A percentile compares a stretch with the other conserved stretches of the same genome.
These are phyloP conservation scores for Lucilia sericata DNA, from an alignment of 1,140 invertebrate genomes.

Conservation along the genomic window DNA sequence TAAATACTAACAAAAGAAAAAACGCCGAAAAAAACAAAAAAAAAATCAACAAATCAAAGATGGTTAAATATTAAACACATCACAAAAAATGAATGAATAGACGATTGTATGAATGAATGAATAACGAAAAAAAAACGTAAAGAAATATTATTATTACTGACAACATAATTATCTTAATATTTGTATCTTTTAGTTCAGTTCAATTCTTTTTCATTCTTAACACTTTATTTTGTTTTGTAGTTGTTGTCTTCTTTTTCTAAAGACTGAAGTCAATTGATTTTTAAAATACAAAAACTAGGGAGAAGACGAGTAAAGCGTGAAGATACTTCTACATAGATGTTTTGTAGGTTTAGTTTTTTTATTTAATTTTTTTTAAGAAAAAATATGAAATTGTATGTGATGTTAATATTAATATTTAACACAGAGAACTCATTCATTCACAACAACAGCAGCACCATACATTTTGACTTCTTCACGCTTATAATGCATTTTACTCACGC, in stretches of 20 bases:
- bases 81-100: too few relatives aligned
- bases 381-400: conserved; percentile 33
- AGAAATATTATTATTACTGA: conserved; percentile 28
- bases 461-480: conserved; percentile 36
- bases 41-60: neutral
- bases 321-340: neutral
- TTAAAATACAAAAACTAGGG: neutral
- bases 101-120: conserved; percentile 16
- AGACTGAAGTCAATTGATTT: neutral
- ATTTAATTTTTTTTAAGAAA: neutral
- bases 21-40: neutral
- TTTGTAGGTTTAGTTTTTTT: neutral
- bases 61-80: neutral
- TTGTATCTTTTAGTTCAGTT: conserved; percentile 3
- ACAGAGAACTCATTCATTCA: neutral
- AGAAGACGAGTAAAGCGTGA: neutral
- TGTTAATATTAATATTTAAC: conserved; percentile 25
- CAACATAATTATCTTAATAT: conserved; percentile 39
- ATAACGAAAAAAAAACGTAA: neutral
- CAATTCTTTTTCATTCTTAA: neutral
- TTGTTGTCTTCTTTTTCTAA: neutral
- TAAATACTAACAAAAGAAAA: neutral
- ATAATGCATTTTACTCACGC: conserved; percentile 45
- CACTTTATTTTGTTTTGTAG: neutral
- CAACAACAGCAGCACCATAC: neutral